phyloP scores from a whole-genome alignment of 2,797 vertebrate genomes.

The Chiroxiphia lanceolata region DNA sequence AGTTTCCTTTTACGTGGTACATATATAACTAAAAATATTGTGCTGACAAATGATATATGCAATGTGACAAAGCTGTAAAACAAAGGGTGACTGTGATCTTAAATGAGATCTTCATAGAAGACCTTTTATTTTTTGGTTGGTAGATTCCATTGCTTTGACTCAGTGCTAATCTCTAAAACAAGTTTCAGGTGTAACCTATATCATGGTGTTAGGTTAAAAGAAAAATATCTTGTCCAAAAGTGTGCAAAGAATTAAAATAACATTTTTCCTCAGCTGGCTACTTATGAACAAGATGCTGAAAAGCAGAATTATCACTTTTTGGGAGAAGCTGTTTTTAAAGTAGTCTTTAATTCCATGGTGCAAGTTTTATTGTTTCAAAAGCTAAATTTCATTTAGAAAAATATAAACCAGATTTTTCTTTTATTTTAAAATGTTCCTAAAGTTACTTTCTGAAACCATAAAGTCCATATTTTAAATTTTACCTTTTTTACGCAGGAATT shows the following conservation, averaged over 20 bases:
- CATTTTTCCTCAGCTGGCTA: not conserved
- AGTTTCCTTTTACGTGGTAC: conserved; percentile 12
- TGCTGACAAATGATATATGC: conserved; percentile 16
- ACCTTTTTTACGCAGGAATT: not conserved
- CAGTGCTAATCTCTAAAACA: not conserved
- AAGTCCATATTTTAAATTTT: not conserved
- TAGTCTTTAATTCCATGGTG: not conserved
- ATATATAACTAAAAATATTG: conserved; percentile 3
- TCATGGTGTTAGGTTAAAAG: not conserved
- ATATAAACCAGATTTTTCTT: not conserved
- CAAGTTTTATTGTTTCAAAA: not conserved
- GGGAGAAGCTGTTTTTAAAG: not conserved
- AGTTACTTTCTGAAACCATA: not conserved
- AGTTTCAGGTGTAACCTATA: conserved; percentile 22
- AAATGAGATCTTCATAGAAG: not conserved
- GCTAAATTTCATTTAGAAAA: not conserved
- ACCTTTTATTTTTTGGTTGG: not conserved
- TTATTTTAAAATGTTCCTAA: not conserved
- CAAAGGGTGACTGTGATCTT: not conserved
- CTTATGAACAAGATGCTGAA: not conserved
- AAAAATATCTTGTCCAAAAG: conserved; percentile 23
- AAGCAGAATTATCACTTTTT: conserved; percentile 15
- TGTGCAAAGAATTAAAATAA: conserved; percentile 11
- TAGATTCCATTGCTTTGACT: conserved; percentile 31
- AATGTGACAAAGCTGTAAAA: conserved; percentile 11